These are phyloP conservation scores for Archocentrus centrarchus DNA, from an alignment of 2,113 vertebrate species.

Conservation along the genomic window DNA sequence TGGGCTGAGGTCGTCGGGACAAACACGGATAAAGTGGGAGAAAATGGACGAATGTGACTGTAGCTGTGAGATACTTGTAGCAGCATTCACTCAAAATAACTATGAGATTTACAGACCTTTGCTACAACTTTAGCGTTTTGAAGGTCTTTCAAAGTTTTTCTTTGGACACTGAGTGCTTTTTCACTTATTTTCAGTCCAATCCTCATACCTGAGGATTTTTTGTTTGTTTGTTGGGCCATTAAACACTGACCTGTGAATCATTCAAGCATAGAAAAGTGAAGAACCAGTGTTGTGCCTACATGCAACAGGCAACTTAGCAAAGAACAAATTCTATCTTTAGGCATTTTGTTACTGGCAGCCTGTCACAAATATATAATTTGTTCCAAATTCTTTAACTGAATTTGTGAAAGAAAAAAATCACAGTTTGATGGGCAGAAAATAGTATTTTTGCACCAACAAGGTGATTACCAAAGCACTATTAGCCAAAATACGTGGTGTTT, in stretches of 20 bases:
- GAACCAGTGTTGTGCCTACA: too few species aligned
- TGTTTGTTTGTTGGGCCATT: too few species aligned
- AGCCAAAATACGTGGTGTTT: not conserved
- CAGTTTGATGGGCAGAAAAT: not conserved
- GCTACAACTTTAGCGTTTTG: not conserved
- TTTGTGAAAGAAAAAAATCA: not conserved
- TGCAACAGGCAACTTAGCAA: too few species aligned
- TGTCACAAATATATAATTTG: not conserved
- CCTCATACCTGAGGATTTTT: too few species aligned
- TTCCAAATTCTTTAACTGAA: not conserved
- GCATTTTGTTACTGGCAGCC: not conserved
- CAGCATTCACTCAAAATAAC: not conserved
- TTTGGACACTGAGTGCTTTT: too few species aligned
- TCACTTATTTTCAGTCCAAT: too few species aligned
- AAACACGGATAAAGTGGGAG: not conserved
- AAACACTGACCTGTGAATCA: too few species aligned
- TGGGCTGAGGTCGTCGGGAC: not conserved
- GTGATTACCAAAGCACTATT: not conserved
- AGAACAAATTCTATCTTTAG: not conserved
- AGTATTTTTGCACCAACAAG: not conserved
- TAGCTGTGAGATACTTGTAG: not conserved
- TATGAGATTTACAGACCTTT: not conserved
- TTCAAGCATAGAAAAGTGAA: too few species aligned
- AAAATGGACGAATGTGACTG: not conserved
- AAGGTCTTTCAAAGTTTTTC: too few species aligned